phyloP scores from a whole-genome alignment of 1,140 invertebrate genomes.

The Galleria mellonella region DNA sequence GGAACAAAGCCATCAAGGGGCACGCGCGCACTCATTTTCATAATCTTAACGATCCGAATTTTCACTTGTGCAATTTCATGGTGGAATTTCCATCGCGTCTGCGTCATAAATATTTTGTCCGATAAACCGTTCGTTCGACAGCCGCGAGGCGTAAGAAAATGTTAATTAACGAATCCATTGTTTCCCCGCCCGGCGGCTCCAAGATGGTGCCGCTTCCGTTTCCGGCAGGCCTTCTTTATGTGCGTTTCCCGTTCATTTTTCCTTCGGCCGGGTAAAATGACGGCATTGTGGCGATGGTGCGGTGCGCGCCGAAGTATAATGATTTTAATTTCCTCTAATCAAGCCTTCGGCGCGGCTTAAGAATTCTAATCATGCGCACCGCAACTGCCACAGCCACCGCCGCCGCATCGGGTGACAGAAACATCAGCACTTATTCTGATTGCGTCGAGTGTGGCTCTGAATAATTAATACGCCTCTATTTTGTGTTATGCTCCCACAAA shows the following conservation, averaged over 20 bases:
- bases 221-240: conserved; percentile 70
- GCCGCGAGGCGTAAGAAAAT: conserved; percentile 75
- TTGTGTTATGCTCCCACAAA: conserved; percentile 45
- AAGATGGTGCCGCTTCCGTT: conserved; percentile 72
- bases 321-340: conserved; percentile 75
- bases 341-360: conserved; percentile 69
- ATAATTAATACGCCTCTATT: conserved; percentile 73
- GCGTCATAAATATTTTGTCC: conserved; percentile 73
- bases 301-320: conserved; percentile 60
- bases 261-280: conserved; percentile 42
- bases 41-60: conserved; percentile 37
- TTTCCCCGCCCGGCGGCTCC: conserved; percentile 70
- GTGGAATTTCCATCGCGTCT: conserved; percentile 54
- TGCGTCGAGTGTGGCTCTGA: conserved; percentile 70
- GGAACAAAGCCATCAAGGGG: background rate
- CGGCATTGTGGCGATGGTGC: conserved; percentile 47
- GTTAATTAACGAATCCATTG: conserved; percentile 76
- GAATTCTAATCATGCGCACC: conserved; percentile 70
- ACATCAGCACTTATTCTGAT: conserved; percentile 73
- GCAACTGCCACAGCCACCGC: conserved; percentile 18
- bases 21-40: conserved; percentile 23
- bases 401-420: conserved; percentile 54
- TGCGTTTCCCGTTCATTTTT: conserved; percentile 67
- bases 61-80: conserved; percentile 44
- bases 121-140: conserved; percentile 73